Evolutionary conservation across 2,797 vertebrate species (phyloP).

Genomic region (Triplophysa bombifrons): DNA sequence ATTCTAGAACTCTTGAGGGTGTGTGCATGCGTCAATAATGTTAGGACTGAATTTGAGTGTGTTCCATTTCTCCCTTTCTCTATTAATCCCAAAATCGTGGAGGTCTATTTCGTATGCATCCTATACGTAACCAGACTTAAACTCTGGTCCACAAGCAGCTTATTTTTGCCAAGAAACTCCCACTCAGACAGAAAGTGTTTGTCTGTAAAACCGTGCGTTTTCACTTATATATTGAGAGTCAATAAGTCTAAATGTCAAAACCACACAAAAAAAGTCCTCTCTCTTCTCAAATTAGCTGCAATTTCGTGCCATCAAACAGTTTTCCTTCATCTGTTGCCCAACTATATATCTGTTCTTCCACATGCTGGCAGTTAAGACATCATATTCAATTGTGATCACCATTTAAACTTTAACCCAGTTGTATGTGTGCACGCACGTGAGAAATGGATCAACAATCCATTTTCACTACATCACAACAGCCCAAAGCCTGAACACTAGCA

Average conservation of each 20-base stretch:
- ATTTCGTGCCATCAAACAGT: background rate
- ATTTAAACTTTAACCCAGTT: constrained; percentile 30
- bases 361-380: background rate
- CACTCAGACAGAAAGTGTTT: background rate
- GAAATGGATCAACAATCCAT: background rate
- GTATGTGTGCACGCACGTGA: constrained; percentile 40
- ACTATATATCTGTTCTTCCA: background rate
- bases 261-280: no score
- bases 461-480: constrained; percentile 41
- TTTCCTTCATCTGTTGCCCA: background rate
- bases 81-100: background rate
- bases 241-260: background rate
- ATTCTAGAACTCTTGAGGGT: constrained; percentile 3
- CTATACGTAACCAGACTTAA: background rate
- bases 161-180: background rate
- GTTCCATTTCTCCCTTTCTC: no score
- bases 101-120: background rate
- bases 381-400: constrained; percentile 49
- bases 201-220: background rate
- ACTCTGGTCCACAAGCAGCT: background rate
- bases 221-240: background rate
- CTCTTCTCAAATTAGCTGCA: background rate
- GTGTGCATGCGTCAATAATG: background rate
- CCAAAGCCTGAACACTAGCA: constrained; percentile 65
- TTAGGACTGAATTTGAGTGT: background rate